These are phyloP conservation scores for Drosophila sturtevanti DNA, from an alignment of 1,140 invertebrate species.

Conservation along the genomic window DNA sequence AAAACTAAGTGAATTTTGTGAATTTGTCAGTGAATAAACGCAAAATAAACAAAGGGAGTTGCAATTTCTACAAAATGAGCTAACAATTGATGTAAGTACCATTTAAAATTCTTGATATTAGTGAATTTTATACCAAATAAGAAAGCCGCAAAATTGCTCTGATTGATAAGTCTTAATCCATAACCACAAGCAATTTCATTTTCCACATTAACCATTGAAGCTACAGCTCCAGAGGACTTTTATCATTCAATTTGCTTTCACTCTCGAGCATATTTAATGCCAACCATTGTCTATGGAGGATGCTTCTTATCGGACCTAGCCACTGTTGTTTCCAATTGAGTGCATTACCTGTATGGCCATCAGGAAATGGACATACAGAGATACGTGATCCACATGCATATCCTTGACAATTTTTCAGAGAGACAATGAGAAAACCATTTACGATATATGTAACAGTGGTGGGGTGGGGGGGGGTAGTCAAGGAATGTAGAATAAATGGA, in stretches of 20 bases:
- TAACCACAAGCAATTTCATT: background rate
- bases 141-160: background rate
- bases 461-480: background rate
- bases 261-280: conserved; percentile 40
- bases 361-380: conserved; percentile 25
- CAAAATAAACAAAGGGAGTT: too few species aligned
- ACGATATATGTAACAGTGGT: background rate
- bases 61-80: too few species aligned
- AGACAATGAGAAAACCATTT: background rate
- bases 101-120: too few species aligned
- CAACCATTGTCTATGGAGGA: conserved; percentile 44
- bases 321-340: conserved; percentile 56
- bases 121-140: too few species aligned
- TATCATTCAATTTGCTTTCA: conserved; percentile 28
- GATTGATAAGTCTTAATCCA: background rate
- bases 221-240: background rate
- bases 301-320: conserved; percentile 46
- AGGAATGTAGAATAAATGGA: background rate
- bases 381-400: background rate
- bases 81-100: too few species aligned
- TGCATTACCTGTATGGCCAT: conserved; percentile 58
- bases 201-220: background rate
- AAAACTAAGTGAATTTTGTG: too few species aligned
- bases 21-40: too few species aligned
- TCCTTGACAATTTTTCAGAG: background rate